Percentiles rank a stretch among this genome's conserved stretches.
Evolutionary conservation across 30 jellyfish, hydroid and myxozoan species (phyloP).

Genomic region (Hydractinia symbiolongicarpus): DNA sequence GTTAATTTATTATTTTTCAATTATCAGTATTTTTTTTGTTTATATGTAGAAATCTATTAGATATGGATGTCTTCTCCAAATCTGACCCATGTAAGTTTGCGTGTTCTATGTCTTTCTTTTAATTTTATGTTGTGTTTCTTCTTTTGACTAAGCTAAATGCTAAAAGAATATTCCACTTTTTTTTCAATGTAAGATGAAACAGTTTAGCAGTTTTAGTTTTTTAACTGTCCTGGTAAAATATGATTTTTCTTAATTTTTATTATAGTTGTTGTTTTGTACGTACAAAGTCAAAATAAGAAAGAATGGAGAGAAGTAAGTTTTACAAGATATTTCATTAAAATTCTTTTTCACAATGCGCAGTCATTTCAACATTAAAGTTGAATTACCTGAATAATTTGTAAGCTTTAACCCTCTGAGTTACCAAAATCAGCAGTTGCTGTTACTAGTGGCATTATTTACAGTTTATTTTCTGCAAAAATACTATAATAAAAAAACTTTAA

Average conservation of each 20-base stretch:
- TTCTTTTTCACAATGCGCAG: background rate
- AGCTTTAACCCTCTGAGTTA: no score
- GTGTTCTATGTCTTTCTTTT: background rate
- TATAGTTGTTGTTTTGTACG: conserved; percentile 55
- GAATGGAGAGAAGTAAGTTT: conserved; percentile 72
- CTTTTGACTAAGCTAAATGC: no score
- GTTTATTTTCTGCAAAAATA: no score
- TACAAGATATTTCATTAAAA: background rate
- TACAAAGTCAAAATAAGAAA: conserved; percentile 20
- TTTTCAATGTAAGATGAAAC: no score
- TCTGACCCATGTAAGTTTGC: conserved; percentile 79
- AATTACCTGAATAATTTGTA: no score
- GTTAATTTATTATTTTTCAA: no score
- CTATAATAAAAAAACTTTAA: no score
- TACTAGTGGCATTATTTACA: no score
- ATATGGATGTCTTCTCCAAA: conserved; percentile 78
- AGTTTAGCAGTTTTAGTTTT: background rate
- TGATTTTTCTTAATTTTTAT: background rate
- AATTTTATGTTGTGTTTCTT: background rate
- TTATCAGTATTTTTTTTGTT: background rate
- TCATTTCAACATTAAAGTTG: background rate
- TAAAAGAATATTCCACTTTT: no score
- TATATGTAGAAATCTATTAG: conserved; percentile 45
- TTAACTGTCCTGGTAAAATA: background rate
- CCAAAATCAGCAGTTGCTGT: no score